phyloP scores from a whole-genome alignment of 2,797 vertebrate genomes.

The Phoeniculus purpureus region DNA sequence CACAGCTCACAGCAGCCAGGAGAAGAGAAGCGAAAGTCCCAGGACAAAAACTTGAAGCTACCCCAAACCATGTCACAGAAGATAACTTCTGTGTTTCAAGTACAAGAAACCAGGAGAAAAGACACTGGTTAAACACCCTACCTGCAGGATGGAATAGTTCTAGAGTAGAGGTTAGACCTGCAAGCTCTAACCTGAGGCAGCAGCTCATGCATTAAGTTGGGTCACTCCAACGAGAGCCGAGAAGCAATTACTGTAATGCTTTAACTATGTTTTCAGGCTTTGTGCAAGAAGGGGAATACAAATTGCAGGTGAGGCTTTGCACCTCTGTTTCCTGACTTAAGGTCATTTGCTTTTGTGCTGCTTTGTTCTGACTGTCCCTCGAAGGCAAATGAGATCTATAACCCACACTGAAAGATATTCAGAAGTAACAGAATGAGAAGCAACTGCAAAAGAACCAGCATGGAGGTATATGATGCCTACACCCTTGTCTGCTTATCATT shows the following conservation, averaged over 20 bases:
- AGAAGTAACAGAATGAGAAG: constrained; percentile 51
- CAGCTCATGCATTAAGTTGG: constrained; percentile 44
- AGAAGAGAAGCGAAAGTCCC: neutral
- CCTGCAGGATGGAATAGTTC: constrained; percentile 44
- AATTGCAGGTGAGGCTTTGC: constrained; percentile 60
- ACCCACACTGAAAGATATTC: constrained; percentile 59
- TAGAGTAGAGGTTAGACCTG: constrained; percentile 27
- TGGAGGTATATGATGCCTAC: neutral
- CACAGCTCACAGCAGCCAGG: neutral
- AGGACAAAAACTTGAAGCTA: neutral
- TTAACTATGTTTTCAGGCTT: constrained; percentile 67
- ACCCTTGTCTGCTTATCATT: neutral
- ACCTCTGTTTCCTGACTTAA: constrained; percentile 66
- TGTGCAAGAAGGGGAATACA: constrained; percentile 46
- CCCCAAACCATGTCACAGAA: fast-evolving
- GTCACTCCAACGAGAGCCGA: neutral
- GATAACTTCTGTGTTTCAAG: neutral
- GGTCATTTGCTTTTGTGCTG: constrained; percentile 62
- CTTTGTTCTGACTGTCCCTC: constrained; percentile 67
- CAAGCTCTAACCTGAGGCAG: neutral
- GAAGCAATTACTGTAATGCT: constrained; percentile 58
- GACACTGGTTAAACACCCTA: constrained; percentile 40
- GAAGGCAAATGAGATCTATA: constrained; percentile 71
- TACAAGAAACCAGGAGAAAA: neutral
- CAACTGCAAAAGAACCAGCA: constrained; percentile 25